These are phyloP conservation scores for Sphaeridia pumilis DNA, from an alignment of 2,888 invertebrate species.

Conservation along the genomic window DNA sequence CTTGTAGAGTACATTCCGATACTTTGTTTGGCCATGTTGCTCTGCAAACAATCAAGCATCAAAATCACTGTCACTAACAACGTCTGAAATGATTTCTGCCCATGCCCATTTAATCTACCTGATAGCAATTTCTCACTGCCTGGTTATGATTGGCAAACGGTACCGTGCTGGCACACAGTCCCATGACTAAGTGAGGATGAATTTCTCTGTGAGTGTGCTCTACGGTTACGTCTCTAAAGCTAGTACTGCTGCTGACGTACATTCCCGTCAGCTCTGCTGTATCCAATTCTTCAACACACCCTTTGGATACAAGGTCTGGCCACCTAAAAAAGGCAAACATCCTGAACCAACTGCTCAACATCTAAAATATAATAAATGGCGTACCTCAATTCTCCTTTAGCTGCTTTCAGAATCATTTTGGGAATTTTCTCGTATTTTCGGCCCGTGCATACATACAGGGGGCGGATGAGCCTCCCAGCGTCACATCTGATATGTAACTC, in stretches of 20 bases:
- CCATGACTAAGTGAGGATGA: conserved; percentile 52
- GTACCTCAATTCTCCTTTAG: no score
- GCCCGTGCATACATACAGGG: conserved; percentile 50
- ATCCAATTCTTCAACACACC: conserved; percentile 52
- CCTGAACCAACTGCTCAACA: no score
- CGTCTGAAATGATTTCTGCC: background rate
- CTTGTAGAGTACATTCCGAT: conserved; percentile 53
- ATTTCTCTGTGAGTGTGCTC: conserved; percentile 53
- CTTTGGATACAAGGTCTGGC: conserved; percentile 46
- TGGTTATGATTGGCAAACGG: conserved; percentile 55
- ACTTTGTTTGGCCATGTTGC: conserved; percentile 53
- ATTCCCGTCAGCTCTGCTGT: conserved; percentile 51
- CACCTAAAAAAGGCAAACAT: conserved; percentile 43
- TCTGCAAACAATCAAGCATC: conserved; percentile 29
- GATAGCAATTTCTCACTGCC: conserved; percentile 51
- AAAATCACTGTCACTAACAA: no score
- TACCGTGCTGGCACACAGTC: conserved; percentile 53
- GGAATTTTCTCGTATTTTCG: no score
- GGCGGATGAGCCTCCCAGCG: conserved; percentile 50
- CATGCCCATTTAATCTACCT: conserved; percentile 38
- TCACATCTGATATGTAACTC: conserved; percentile 47
- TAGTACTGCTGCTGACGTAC: conserved; percentile 50
- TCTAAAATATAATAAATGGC: no score
- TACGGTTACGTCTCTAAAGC: conserved; percentile 44
- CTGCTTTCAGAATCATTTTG: no score